A percentile compares a stretch with the other conserved stretches of the same genome.
These are phyloP conservation scores for Leuciscus waleckii DNA, from an alignment of 2,797 vertebrate species.

Conservation along the genomic window DNA sequence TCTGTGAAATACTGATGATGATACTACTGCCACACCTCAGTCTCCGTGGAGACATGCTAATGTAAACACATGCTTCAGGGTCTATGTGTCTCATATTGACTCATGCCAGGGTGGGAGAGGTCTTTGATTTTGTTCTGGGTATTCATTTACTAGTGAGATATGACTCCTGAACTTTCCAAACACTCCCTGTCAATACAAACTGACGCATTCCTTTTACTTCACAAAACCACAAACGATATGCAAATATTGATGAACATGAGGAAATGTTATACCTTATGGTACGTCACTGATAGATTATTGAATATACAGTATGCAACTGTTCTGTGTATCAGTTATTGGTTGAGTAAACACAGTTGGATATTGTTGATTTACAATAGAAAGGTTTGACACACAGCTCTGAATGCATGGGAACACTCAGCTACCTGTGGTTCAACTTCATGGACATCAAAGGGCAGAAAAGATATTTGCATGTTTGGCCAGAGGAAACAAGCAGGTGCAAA, in stretches of 20 bases:
- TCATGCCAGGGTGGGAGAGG: slow-evolving; percentile 28
- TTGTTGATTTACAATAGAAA: slow-evolving; percentile 23
- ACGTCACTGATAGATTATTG: neutral
- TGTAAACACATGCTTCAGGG: slow-evolving; percentile 60
- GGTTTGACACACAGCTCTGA: slow-evolving; percentile 11
- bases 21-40: slow-evolving; percentile 61
- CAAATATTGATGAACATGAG: slow-evolving; percentile 43
- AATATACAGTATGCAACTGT: neutral
- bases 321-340: neutral
- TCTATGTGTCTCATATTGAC: slow-evolving; percentile 36
- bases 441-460: slow-evolving; percentile 12
- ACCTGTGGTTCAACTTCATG: neutral
- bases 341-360: slow-evolving; percentile 20
- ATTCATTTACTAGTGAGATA: slow-evolving; percentile 41
- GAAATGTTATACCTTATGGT: slow-evolving; percentile 10
- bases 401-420: neutral
- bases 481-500: slow-evolving; percentile 40
- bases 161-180: neutral
- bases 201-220: slow-evolving; percentile 31
- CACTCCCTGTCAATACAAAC: neutral
- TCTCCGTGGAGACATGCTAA: slow-evolving; percentile 58
- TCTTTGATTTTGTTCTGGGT: neutral
- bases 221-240: slow-evolving; percentile 29
- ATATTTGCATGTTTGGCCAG: slow-evolving; percentile 23
- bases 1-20: slow-evolving; percentile 53